These are phyloP conservation scores for Antrozous pallidus DNA, from an alignment of 2,797 vertebrate species.

Conservation along the genomic window DNA sequence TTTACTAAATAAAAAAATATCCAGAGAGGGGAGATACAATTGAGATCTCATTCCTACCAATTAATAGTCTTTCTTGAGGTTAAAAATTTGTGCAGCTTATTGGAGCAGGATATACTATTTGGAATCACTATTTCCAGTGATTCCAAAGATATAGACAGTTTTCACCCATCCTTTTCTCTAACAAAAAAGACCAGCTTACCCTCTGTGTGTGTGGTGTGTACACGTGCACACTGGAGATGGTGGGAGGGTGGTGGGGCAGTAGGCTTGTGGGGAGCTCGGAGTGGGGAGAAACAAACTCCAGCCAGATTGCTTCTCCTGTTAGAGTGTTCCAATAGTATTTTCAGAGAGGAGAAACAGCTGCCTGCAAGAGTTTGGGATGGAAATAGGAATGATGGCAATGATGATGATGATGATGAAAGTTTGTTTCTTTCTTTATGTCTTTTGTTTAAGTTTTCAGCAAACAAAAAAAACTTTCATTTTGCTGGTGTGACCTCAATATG, in stretches of 20 bases:
- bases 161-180: not conserved
- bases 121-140: not conserved
- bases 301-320: not conserved
- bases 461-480: constrained; percentile 12
- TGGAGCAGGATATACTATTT: not conserved
- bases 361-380: not conserved
- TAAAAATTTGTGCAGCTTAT: constrained; percentile 22
- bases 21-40: not conserved
- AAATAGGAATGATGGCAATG: not conserved
- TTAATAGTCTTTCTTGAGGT: not conserved
- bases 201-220: not conserved
- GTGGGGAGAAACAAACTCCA: not conserved
- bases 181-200: not conserved
- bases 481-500: not conserved
- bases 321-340: not conserved
- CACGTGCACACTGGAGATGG: no score
- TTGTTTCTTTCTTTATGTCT: constrained; percentile 3
- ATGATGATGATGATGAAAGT: not conserved
- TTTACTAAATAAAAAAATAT: constrained; percentile 35
- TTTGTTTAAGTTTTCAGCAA: constrained; percentile 20
- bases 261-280: not conserved
- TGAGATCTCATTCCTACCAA: not conserved
- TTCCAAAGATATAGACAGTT: not conserved
- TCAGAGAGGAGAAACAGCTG: not conserved
- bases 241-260: no score